These are phyloP conservation scores for Pitta sordida DNA, from an alignment of 2,113 vertebrate genomes.

Conservation along the genomic window DNA sequence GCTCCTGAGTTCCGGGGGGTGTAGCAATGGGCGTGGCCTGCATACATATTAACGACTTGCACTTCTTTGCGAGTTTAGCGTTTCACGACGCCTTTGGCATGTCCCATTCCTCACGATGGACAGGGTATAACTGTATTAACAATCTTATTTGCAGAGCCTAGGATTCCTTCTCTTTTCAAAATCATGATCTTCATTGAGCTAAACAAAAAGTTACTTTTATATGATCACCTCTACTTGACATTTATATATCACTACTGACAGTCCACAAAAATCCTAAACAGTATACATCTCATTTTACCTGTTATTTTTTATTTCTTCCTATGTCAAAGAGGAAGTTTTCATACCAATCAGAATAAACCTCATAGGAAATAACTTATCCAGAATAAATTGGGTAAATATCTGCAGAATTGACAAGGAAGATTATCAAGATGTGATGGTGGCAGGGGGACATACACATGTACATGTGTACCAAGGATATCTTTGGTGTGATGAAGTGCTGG, in stretches of 20 bases:
- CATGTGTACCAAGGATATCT: background rate
- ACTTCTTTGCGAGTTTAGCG: no score
- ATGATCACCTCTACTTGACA: background rate
- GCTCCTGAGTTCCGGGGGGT: no score
- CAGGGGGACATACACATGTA: background rate
- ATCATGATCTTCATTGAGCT: background rate
- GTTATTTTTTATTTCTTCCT: background rate
- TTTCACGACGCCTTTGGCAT: no score
- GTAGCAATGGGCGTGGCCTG: no score
- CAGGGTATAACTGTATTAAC: no score
- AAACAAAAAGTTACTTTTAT: background rate
- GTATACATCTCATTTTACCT: background rate
- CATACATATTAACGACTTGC: no score
- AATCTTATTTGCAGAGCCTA: background rate
- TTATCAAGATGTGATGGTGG: background rate
- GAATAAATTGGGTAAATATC: background rate
- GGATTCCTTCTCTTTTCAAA: background rate
- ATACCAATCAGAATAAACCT: background rate
- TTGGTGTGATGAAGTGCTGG: background rate
- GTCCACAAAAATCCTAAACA: background rate
- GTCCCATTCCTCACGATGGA: no score
- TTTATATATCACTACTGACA: background rate
- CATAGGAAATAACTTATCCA: background rate
- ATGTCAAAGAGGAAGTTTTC: background rate
- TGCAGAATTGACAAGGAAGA: background rate